Evolutionary conservation across 2,797 vertebrate genomes (phyloP), one percentile per base, ranked within the genome.

Genomic region (Rhinichthys osculus): DNA sequence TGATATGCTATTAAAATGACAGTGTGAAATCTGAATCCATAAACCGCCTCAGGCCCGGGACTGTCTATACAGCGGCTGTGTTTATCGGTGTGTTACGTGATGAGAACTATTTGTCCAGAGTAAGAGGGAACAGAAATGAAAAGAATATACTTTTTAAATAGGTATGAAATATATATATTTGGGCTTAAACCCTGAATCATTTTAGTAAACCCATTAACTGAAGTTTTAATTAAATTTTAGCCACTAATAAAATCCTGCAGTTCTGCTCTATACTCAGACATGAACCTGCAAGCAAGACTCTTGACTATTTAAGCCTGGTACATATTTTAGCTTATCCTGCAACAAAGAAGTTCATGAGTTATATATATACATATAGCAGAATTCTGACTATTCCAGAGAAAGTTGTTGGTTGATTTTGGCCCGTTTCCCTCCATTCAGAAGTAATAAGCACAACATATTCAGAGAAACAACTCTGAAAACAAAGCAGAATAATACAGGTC

Each of bases 1-100:
- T 50, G 54, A 72, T 82, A 70, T 74, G 59, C 57, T 35, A 19
- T 8, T 74, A 64, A 66, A 71, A 81, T 21, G 81, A 83, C 80
- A 16, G 44, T 47, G 16, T 73, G 42, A 69, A 11, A 38, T 67
- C 1, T 67, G 30, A 57, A 57, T 71, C 27, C 35, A 82, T 23
- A 40, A 71, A 70, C 7, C 2, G 11, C 78, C 64, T 27, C 23
- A 3, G 79, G 42, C 6, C 30, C 19, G 6, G 11, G 16, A 71
- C 14, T 69, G 78, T 81, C 78, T 81, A 5, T 13, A 81, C 21
- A 81, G 47, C 14, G 5, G 8, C 13, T 35, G 44, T 27, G 67
- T 72, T 59, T 82, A 71, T 8, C 59, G 80, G 1, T 8, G 35
- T 23, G 35, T 72, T 82, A 30, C 38, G 21, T 11, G 19, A 69